phyloP scores from a whole-genome alignment of 2,888 invertebrate genomes.

The Macropis europaea region DNA sequence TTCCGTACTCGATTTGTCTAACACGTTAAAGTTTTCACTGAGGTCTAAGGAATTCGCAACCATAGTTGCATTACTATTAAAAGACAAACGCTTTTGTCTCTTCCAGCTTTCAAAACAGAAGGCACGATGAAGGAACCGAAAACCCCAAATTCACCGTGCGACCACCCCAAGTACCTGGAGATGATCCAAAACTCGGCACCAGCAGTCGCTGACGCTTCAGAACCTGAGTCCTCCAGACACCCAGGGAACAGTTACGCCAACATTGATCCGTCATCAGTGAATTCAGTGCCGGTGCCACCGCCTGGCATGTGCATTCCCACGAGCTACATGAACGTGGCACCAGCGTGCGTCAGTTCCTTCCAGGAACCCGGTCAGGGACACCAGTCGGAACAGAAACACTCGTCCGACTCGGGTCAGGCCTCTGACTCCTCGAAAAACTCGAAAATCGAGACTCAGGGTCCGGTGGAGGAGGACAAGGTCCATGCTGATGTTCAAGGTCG shows the following conservation, averaged over 20 bases:
- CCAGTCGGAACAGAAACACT: slow-evolving; percentile 4
- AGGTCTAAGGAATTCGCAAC: too few species aligned
- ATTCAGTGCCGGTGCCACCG: slow-evolving; percentile 60
- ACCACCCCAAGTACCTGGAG: slow-evolving; percentile 53
- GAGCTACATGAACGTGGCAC: slow-evolving; percentile 67
- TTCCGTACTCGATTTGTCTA: too few species aligned
- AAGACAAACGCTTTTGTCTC: too few species aligned
- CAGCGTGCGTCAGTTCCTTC: slow-evolving; percentile 17
- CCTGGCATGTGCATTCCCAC: slow-evolving; percentile 73
- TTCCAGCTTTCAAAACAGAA: slow-evolving; percentile 73
- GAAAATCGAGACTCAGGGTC: slow-evolving; percentile 1
- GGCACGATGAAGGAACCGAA: slow-evolving; percentile 66
- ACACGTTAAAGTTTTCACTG: too few species aligned
- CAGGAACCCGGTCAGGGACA: slow-evolving; percentile 31
- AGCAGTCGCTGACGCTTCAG: slow-evolving; percentile 8
- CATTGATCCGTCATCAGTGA: slow-evolving; percentile 55
- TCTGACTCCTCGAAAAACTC: slow-evolving; percentile 18
- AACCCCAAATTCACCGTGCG: slow-evolving; percentile 72
- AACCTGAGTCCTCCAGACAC: slow-evolving; percentile 25
- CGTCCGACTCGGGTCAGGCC: neutral
- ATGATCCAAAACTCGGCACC: slow-evolving; percentile 52
- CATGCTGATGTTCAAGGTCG: slow-evolving; percentile 15
- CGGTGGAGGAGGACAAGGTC: neutral
- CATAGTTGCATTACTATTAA: too few species aligned
- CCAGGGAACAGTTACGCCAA: slow-evolving; percentile 60